Evolutionary conservation across 2,113 vertebrate genomes (phyloP).

Genomic region (Tachysurus fulvidraco): DNA sequence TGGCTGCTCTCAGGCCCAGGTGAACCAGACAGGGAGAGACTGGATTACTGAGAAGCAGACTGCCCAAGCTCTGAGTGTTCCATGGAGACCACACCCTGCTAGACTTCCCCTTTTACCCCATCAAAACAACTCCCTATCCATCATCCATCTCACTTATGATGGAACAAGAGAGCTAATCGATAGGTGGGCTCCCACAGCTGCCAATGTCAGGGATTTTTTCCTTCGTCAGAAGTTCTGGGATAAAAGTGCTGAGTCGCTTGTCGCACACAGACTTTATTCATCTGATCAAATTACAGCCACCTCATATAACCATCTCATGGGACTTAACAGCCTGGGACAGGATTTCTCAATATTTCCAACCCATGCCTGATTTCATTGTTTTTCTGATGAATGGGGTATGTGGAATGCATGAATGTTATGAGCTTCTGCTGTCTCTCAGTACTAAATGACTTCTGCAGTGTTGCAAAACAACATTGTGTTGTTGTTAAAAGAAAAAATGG

Average conservation of each 20-base stretch:
- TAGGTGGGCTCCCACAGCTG: slow-evolving; percentile 63
- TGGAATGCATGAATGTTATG: slow-evolving; percentile 27
- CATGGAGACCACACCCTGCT: slow-evolving; percentile 35
- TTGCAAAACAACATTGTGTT: not conserved
- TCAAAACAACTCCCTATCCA: slow-evolving; percentile 55
- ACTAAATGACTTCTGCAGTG: slow-evolving; percentile 14
- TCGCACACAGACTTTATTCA: slow-evolving; percentile 61
- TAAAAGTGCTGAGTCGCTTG: slow-evolving; percentile 64
- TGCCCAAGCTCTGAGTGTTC: not conserved
- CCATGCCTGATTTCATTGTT: slow-evolving; percentile 48
- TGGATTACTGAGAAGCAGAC: not conserved
- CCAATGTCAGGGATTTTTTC: slow-evolving; percentile 66
- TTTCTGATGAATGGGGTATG: slow-evolving; percentile 44
- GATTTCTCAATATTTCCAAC: slow-evolving; percentile 51
- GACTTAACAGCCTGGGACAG: slow-evolving; percentile 43
- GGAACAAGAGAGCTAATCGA: slow-evolving; percentile 64
- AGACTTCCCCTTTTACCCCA: slow-evolving; percentile 41
- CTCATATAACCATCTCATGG: slow-evolving; percentile 57
- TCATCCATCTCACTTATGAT: slow-evolving; percentile 49
- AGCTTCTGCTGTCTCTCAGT: not conserved
- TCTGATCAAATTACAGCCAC: slow-evolving; percentile 66
- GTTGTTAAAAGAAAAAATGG: not conserved
- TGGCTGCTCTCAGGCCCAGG: not conserved
- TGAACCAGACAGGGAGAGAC: not conserved
- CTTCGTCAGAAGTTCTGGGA: slow-evolving; percentile 56